Evolutionary conservation across 2,797 vertebrate species (phyloP).

Genomic region (Lophotriccus pileatus): DNA sequence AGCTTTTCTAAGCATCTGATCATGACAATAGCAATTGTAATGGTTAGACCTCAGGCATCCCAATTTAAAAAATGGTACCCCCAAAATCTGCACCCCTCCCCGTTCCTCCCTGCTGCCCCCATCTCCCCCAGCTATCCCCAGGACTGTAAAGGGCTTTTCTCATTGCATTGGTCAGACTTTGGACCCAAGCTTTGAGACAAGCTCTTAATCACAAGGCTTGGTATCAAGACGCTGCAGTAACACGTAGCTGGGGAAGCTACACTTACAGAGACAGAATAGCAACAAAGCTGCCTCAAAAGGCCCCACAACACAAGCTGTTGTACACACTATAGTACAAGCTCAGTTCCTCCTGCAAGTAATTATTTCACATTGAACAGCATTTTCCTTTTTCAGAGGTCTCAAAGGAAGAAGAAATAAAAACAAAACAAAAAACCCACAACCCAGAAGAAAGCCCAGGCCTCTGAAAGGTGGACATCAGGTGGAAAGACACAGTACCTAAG

Average conservation of each 20-base stretch:
- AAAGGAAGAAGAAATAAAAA: neutral
- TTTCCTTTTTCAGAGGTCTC: neutral
- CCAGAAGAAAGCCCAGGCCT: neutral
- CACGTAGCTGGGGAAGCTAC: neutral
- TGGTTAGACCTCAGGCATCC: neutral
- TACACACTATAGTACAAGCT: neutral
- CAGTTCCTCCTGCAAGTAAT: neutral
- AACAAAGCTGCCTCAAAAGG: neutral
- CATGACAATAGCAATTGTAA: neutral
- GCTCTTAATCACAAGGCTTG: neutral
- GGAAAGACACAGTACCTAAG: neutral
- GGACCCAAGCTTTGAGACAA: neutral
- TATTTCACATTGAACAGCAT: neutral
- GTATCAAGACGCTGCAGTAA: neutral
- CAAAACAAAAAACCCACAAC: rapidly evolving
- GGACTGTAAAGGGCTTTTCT: neutral
- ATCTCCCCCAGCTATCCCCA: neutral
- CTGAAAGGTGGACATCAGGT: neutral
- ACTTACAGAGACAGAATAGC: neutral
- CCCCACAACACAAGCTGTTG: neutral
- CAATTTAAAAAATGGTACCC: neutral
- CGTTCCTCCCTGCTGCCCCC: too few relatives aligned
- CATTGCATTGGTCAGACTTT: neutral
- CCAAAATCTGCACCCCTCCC: neutral
- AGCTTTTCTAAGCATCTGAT: neutral